phyloP scores from a whole-genome alignment of 1,140 invertebrate genomes.

The Eumaeus atala region DNA sequence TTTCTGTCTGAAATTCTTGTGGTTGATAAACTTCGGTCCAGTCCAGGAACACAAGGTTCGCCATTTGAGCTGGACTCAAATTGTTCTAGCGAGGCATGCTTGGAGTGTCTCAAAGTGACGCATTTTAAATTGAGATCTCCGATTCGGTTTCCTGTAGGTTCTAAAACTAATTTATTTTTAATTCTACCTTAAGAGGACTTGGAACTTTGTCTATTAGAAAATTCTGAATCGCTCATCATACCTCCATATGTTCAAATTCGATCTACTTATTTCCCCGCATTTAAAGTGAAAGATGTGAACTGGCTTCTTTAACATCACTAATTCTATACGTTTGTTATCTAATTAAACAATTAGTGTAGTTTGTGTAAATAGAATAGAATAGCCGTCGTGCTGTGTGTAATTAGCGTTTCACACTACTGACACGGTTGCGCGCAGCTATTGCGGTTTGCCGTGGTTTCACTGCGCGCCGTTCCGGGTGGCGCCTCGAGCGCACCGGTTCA shows the following conservation, averaged over 20 bases:
- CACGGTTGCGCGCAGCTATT: slow-evolving; percentile 64
- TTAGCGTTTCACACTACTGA: slow-evolving; percentile 71
- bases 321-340: slow-evolving; percentile 1
- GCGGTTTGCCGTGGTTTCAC: slow-evolving; percentile 68
- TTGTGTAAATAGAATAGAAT: slow-evolving; percentile 24
- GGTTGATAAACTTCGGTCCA: slow-evolving; percentile 39
- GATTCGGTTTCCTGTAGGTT: slow-evolving; percentile 71
- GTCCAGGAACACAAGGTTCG: slow-evolving; percentile 53
- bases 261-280: slow-evolving; percentile 7
- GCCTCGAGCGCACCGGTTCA: slow-evolving; percentile 56
- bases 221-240: slow-evolving; percentile 44
- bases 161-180: slow-evolving; percentile 72
- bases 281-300: slow-evolving; percentile 9
- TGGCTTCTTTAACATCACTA: background rate
- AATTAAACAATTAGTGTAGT: slow-evolving; percentile 20
- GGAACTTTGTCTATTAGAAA: slow-evolving; percentile 59
- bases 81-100: slow-evolving; percentile 60
- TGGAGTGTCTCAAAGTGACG: slow-evolving; percentile 55
- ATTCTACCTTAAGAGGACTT: slow-evolving; percentile 60
- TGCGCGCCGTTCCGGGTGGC: slow-evolving; percentile 66
- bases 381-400: slow-evolving; percentile 47
- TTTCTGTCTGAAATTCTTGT: slow-evolving; percentile 61
- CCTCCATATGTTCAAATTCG: slow-evolving; percentile 8
- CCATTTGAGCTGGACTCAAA: slow-evolving; percentile 70
- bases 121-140: slow-evolving; percentile 65